Evolutionary conservation across 2,888 invertebrate species (phyloP).

Genomic region (Oeneis ivallda): DNA sequence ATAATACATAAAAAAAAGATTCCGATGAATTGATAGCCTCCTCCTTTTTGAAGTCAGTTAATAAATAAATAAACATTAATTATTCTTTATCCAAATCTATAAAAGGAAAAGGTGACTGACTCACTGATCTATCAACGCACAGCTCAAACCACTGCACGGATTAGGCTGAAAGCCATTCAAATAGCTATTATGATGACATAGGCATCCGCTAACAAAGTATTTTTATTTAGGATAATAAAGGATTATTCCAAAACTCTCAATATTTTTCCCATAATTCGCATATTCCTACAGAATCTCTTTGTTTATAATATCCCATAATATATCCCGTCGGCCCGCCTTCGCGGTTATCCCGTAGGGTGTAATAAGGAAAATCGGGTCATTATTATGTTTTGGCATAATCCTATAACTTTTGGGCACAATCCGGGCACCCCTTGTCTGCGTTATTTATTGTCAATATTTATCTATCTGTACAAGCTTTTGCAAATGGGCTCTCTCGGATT

Average conservation of each 20-base stretch:
- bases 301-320: conserved; percentile 13
- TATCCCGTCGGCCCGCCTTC: conserved; percentile 11
- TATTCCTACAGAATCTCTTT: not conserved
- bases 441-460: conserved; percentile 32
- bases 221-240: no score
- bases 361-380: conserved; percentile 58
- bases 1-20: no score
- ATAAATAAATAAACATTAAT: no score
- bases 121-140: no score
- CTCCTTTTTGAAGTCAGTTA: no score
- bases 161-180: no score
- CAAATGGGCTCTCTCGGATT: not conserved
- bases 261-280: not conserved
- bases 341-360: conserved; percentile 14
- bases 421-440: conserved; percentile 25
- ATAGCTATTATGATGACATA: no score
- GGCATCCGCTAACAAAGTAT: no score
- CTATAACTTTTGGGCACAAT: conserved; percentile 50
- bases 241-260: not conserved
- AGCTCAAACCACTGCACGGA: no score
- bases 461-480: not conserved
- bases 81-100: no score
- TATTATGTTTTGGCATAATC: conserved; percentile 64
- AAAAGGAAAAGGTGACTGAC: no score
- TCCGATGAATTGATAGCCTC: no score